Base-by-base conservation (phyloP, 2,888 invertebrate genomes). In the Alviniconcha strummeri region DNA sequence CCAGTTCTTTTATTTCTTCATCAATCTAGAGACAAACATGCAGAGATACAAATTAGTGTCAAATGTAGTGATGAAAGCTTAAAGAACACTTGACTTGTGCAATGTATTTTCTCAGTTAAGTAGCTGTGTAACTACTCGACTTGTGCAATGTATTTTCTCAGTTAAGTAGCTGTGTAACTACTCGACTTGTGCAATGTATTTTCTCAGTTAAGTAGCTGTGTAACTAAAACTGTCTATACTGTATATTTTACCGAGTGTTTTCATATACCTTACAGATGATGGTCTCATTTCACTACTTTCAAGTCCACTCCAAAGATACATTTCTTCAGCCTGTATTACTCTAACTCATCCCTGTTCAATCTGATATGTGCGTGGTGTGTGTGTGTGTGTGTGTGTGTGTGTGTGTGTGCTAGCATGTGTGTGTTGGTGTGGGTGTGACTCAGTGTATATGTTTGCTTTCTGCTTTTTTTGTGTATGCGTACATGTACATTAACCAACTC, bases 21-120 rank as follows among this genome's bases (percentile, higher is more conserved):
- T 77, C 76, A 55, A 82, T 82, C 82, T 82, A 67, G 55, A 76
- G 69, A 17, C 67, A 15, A 77, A 76, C 3, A 52, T 13, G n/a
- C 60, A 52, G 54, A 60, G 36, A 60, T 52, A 13, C 4, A 56
- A 57, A 11, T 36, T 36, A 36, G 36, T 36, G 36, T 36, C 36
- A 36, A 36, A 36, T 36, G 36, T 36, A 36, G 36, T 36, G 36
- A 36, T 36, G 7, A 13, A 80, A 17, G 64, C 11, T 36, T 4
- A 11, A 60, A 64, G 15, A 78, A 55, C 0, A 36, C 79, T 11
- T 6, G 3, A 69, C n/a, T n/a, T 15, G 17, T 11, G 15, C n/a
- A 15, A 36, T 54, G 52, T 54, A 52, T 1, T 8, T 9, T 5
- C 8, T 7, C 9, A 52, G 6, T 36, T 36, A 74, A 4, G 6